Evolutionary conservation across 1,140 invertebrate genomes (phyloP).

Genomic region (Eriocheir sinensis): DNA sequence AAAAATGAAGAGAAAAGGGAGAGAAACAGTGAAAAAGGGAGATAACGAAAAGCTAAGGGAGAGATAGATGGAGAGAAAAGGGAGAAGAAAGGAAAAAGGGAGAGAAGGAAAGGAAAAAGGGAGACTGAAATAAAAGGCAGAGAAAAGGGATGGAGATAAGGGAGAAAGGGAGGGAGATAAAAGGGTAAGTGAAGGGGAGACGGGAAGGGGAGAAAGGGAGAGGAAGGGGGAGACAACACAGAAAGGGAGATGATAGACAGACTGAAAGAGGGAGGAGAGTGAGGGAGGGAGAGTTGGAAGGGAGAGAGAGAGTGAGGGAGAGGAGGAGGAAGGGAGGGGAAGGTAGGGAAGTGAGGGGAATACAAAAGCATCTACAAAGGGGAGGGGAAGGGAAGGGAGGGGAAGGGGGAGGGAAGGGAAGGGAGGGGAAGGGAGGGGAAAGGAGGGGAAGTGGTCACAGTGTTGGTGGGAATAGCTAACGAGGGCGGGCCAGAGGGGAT

Average conservation of each 20-base stretch:
- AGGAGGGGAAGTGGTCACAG: not conserved
- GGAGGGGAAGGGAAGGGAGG: not conserved
- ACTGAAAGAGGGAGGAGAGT: not conserved
- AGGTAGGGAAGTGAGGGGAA: too few relatives aligned
- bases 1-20: not conserved
- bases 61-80: not conserved
- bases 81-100: too few relatives aligned
- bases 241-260: not conserved
- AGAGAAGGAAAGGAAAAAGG: not conserved
- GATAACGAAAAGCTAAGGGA: too few relatives aligned
- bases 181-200: not conserved
- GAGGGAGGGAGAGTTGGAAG: conserved; percentile 19
- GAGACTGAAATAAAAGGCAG: not conserved
- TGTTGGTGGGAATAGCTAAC: conserved; percentile 15
- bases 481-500: not conserved
- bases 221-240: not conserved
- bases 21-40: not conserved
- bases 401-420: not conserved
- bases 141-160: not conserved
- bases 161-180: conserved; percentile 22
- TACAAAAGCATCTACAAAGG: too few relatives aligned
- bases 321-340: not conserved
- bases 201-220: not conserved
- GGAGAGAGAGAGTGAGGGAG: not conserved
- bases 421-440: not conserved